A percentile compares a stretch with the other conserved stretches of the same genome.
Evolutionary conservation across 2,888 invertebrate species (phyloP).

Genomic region (Thymelicus acteon): DNA sequence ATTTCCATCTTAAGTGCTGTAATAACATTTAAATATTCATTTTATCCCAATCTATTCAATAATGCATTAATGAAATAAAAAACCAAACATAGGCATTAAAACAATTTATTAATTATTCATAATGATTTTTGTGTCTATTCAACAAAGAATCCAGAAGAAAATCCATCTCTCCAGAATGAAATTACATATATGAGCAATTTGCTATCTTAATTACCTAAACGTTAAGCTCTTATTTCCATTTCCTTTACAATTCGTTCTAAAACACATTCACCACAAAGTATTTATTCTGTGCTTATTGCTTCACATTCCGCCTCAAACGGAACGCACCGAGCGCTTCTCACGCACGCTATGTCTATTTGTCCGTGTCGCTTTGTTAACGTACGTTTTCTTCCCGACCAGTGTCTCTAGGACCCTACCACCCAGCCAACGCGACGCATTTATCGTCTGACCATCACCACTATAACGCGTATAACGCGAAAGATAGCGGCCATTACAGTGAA

Average conservation of each 20-base stretch:
- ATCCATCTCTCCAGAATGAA: too few species aligned
- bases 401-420: constrained; percentile 81
- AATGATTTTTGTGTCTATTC: too few species aligned
- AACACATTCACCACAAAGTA: constrained; percentile 1
- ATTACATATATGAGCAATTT: not conserved
- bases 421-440: constrained; percentile 77
- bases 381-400: constrained; percentile 73
- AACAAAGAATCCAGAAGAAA: too few species aligned
- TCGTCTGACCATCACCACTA: constrained; percentile 75
- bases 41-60: too few species aligned
- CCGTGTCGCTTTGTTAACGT: constrained; percentile 83
- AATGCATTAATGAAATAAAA: too few species aligned
- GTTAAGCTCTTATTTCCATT: not conserved
- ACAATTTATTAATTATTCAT: too few species aligned
- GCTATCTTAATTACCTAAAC: constrained; percentile 85
- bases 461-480: constrained; percentile 81
- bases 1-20: too few species aligned
- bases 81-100: too few species aligned
- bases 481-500: constrained; percentile 80
- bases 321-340: constrained; percentile 52
- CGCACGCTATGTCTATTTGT: constrained; percentile 57
- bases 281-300: constrained; percentile 38
- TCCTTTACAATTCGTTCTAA: not conserved
- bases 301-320: constrained; percentile 50
- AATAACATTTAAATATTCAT: too few species aligned